Conservation (phyloP, 2,797 vertebrate species). For the Hylomyscus alleni region DNA sequence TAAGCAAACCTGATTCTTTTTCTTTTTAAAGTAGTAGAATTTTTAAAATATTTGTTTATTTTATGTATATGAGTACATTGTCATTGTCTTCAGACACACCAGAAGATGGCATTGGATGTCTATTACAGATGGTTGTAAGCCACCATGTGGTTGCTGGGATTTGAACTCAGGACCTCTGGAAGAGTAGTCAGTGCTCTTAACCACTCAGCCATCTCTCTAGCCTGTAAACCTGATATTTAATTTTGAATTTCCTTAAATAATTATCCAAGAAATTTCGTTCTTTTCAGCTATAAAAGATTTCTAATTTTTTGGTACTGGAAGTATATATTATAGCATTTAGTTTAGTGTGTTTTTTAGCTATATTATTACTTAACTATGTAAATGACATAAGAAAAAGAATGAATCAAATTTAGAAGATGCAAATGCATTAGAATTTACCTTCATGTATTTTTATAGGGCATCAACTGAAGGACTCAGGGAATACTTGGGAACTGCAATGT, state of each 20-base stretch:
- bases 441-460: neutral
- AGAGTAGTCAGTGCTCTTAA: too few species aligned
- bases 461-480: neutral
- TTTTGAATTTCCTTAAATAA: conserved; percentile 35
- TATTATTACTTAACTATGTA: neutral
- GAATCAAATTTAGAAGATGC: neutral
- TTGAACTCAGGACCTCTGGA: too few species aligned
- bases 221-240: neutral
- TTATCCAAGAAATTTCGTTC: neutral
- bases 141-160: too few species aligned
- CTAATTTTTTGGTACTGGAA: neutral
- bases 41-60: too few species aligned
- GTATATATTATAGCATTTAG: neutral
- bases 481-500: neutral
- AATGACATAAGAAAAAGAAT: neutral
- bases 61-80: too few species aligned
- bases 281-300: neutral
- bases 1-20: neutral
- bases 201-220: too few species aligned
- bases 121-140: too few species aligned
- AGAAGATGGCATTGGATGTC: too few species aligned
- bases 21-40: too few species aligned
- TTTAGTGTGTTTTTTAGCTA: neutral
- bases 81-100: too few species aligned
- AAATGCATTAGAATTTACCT: neutral